phyloP scores from a whole-genome alignment of 2,113 vertebrate species.

The Clarias batrachus region DNA sequence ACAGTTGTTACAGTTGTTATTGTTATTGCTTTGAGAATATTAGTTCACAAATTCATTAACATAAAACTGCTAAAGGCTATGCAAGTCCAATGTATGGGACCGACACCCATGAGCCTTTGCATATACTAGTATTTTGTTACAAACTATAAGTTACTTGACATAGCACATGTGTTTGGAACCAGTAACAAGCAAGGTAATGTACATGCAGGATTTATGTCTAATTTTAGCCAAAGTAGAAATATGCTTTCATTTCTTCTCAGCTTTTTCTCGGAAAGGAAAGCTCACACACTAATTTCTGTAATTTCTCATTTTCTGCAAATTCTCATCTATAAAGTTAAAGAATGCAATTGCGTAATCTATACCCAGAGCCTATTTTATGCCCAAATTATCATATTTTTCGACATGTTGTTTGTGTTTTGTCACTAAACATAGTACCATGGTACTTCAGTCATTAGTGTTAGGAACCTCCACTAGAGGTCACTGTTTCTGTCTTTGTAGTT shows the following conservation, averaged over 20 bases:
- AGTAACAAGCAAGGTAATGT: not conserved
- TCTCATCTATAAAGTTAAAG: not conserved
- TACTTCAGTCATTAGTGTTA: too few species aligned
- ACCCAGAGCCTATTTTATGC: not conserved
- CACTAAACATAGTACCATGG: not conserved
- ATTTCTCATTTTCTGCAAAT: not conserved
- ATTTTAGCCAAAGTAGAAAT: not conserved
- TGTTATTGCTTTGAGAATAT: not conserved
- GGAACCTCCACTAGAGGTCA: too few species aligned
- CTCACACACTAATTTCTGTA: not conserved
- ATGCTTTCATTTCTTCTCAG: not conserved
- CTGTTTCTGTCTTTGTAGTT: too few species aligned
- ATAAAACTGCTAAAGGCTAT: not conserved
- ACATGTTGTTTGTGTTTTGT: not conserved
- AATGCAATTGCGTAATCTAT: not conserved
- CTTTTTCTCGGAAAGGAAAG: not conserved
- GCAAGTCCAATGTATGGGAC: not conserved
- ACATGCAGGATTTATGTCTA: not conserved
- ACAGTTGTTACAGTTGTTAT: not conserved
- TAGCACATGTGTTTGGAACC: not conserved
- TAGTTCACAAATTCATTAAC: not conserved
- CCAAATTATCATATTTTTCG: not conserved
- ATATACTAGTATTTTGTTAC: not conserved
- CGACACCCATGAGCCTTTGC: not conserved
- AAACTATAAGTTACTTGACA: not conserved